Conservation (phyloP, 2,113 vertebrate genomes). For the Pyxicephalus adspersus region DNA sequence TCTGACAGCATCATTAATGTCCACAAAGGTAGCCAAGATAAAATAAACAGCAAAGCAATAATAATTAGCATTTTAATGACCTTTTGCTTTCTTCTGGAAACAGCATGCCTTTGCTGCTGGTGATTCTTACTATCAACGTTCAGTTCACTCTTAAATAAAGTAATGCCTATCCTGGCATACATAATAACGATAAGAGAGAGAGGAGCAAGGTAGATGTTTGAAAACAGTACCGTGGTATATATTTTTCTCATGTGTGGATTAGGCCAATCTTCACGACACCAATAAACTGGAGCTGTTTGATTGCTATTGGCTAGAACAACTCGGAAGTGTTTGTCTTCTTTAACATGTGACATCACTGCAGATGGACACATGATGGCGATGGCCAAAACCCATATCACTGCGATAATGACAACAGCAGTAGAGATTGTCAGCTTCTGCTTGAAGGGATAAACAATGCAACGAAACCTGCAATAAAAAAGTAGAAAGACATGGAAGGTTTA, state of each 20-base stretch:
- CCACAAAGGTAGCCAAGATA: slow-evolving; percentile 94
- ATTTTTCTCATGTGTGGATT: slow-evolving; percentile 86
- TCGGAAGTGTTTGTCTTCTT: slow-evolving; percentile 79
- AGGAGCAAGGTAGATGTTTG: slow-evolving; percentile 88
- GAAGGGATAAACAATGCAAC: slow-evolving; percentile 86
- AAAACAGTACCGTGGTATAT: slow-evolving; percentile 89
- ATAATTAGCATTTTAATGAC: slow-evolving; percentile 88
- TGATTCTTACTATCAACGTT: slow-evolving; percentile 66
- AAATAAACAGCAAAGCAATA: slow-evolving; percentile 84
- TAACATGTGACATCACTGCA: slow-evolving; percentile 86
- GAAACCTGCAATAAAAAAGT: slow-evolving; percentile 73
- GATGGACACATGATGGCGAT: slow-evolving; percentile 88
- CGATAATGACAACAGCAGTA: slow-evolving; percentile 74
- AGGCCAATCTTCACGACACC: slow-evolving; percentile 92
- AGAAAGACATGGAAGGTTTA: not conserved
- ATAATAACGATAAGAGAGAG: slow-evolving; percentile 83
- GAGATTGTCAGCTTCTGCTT: slow-evolving; percentile 86
- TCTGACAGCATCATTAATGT: slow-evolving; percentile 92
- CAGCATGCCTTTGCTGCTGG: slow-evolving; percentile 71
- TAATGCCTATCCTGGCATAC: slow-evolving; percentile 84
- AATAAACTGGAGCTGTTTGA: slow-evolving; percentile 79
- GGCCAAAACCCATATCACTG: slow-evolving; percentile 86
- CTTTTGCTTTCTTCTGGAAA: slow-evolving; percentile 82
- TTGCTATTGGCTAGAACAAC: slow-evolving; percentile 77
- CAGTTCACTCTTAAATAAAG: slow-evolving; percentile 74